Base-by-base conservation (phyloP, 2,797 vertebrate species). In the Brachymystax lenok region DNA sequence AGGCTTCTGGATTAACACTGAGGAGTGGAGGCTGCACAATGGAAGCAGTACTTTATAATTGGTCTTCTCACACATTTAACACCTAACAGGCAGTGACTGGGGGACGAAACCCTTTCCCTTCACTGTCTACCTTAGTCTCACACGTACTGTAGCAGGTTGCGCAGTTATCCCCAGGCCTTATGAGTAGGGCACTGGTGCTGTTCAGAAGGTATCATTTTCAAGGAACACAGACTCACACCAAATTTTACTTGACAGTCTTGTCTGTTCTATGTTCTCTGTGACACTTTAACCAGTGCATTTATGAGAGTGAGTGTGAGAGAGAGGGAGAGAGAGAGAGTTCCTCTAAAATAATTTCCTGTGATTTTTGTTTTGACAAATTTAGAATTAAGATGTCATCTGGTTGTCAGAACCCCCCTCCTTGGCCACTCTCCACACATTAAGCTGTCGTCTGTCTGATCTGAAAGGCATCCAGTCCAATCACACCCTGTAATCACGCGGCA, bases 341-440 rank as follows among this genome's bases (percentile, higher is more conserved):
- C 78, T 82, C n/a, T 0, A 24, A 88, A 89, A 84, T 82, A 76
- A 85, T 88, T 87, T 87, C 70, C 85, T 87, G 87, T 89, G 76
- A 86, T 59, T 66, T 76, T 3, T 14, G 12, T 35, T 88, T 88
- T 88, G 82, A 90, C 82, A 85, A 78, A 84, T 85, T 77, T 81
- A 90, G 86, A 75, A 85, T 84, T 76, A 82, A 90, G 87, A 75
- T 78, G 81, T 82, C 74, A 77, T 80, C 78, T 79, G 8, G 33
- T 79, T 66, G 27, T 75, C 77, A 81, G 83, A 21, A 69, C 74
- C 79, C 85, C 79, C 68, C 74, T 79, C 78, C 68, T 75, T 79
- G 50, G 50, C 14, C 74, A 59, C 81, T 82, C 76, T 67, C 77
- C 54, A 77, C 84, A 82, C 79, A 87, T 90, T 86, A 86, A 85